These are phyloP conservation scores for Protophormia terraenovae DNA, from an alignment of 2,888 invertebrate genomes.

Conservation along the genomic window DNA sequence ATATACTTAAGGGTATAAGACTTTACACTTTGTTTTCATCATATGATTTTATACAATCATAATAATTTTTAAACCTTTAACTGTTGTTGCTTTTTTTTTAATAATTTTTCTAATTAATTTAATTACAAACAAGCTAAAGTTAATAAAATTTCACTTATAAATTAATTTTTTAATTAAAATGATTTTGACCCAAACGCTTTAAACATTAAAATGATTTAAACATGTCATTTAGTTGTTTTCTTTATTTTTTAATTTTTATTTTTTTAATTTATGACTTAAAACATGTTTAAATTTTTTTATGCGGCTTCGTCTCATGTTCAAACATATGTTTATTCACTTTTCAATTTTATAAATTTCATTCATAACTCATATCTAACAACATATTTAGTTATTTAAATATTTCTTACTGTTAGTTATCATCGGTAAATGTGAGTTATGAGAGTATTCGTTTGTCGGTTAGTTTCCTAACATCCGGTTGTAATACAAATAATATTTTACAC, in stretches of 20 bases:
- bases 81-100: not conserved
- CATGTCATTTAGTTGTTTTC: not conserved
- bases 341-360: not conserved
- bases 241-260: too few species aligned
- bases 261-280: not conserved
- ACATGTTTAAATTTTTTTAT: not conserved
- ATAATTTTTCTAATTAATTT: too few species aligned
- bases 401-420: not conserved
- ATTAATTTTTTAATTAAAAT: not conserved
- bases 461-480: conserved; percentile 55
- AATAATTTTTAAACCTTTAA: not conserved
- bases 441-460: not conserved
- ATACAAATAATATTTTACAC: conserved; percentile 31
- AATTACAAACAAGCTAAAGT: too few species aligned
- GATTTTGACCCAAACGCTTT: not conserved
- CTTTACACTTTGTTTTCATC: too few species aligned
- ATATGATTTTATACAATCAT: not conserved
- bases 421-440: not conserved
- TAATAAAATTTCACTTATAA: too few species aligned
- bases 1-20: too few species aligned
- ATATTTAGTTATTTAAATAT: not conserved
- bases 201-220: not conserved
- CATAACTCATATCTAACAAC: not conserved
- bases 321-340: not conserved
- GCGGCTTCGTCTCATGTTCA: too few species aligned